These are phyloP conservation scores for Amphiduros pacificus DNA, from an alignment of 2,888 invertebrate genomes.

Conservation along the genomic window DNA sequence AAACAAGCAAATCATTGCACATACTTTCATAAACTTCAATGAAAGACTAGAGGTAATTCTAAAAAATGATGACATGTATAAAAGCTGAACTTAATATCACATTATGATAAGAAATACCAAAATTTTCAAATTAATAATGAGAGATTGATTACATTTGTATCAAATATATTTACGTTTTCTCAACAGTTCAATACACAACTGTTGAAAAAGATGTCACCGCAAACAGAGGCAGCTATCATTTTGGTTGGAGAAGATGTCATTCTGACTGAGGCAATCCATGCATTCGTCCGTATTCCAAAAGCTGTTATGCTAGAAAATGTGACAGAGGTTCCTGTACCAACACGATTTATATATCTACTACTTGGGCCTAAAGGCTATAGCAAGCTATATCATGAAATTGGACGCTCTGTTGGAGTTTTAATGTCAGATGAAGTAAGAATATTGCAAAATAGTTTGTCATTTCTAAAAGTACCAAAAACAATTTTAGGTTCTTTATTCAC, in stretches of 20 bases:
- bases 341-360: constrained; percentile 70
- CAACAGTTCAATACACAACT: constrained; percentile 38
- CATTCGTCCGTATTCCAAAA: constrained; percentile 86
- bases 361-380: constrained; percentile 40
- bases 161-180: too few relatives aligned
- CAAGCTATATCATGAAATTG: constrained; percentile 83
- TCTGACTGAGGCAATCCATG: constrained; percentile 86
- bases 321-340: constrained; percentile 88
- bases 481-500: too few relatives aligned
- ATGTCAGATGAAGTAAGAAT: constrained; percentile 91
- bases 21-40: too few relatives aligned
- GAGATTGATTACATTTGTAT: too few relatives aligned
- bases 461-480: too few relatives aligned
- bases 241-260: constrained; percentile 96
- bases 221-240: constrained; percentile 96
- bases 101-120: too few relatives aligned
- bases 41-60: too few relatives aligned
- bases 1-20: too few relatives aligned
- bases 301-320: constrained; percentile 90
- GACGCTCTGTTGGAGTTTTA: constrained; percentile 93
- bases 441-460: too few relatives aligned
- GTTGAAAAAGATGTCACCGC: constrained; percentile 85
- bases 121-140: too few relatives aligned
- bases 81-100: too few relatives aligned
- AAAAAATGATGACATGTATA: too few relatives aligned